Evolutionary conservation across 2,888 invertebrate species (phyloP).

Genomic region (Palloptera scutellata): DNA sequence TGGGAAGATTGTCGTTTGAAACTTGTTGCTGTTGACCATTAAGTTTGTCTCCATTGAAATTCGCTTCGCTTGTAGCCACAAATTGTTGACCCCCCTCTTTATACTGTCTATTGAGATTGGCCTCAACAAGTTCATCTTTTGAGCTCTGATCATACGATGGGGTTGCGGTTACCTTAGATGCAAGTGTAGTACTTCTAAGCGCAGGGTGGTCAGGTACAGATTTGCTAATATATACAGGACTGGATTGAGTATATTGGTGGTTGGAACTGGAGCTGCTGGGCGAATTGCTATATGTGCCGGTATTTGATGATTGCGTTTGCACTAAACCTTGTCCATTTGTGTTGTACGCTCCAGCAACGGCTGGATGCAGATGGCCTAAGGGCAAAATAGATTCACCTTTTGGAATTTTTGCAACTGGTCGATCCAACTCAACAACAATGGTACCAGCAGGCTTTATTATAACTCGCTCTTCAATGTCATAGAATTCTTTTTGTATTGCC

Average conservation of each 20-base stretch:
- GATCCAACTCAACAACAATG: constrained; percentile 69
- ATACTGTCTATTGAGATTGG: constrained; percentile 42
- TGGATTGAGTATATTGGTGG: constrained; percentile 36
- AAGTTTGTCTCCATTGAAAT: constrained; percentile 36
- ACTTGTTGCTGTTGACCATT: constrained; percentile 42
- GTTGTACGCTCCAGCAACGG: constrained; percentile 54
- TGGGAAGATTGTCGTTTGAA: constrained; percentile 45
- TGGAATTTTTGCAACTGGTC: constrained; percentile 68
- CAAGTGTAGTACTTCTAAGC: constrained; percentile 31
- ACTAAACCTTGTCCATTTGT: constrained; percentile 38
- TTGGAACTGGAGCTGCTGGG: constrained; percentile 22
- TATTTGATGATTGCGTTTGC: constrained; percentile 35
- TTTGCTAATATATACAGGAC: constrained; percentile 20
- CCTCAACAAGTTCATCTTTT: constrained; percentile 49
- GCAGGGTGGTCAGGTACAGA: constrained; percentile 18
- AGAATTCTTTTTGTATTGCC: constrained; percentile 71
- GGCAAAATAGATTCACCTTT: constrained; percentile 61
- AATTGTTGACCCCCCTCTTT: constrained; percentile 32
- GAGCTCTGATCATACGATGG: constrained; percentile 49
- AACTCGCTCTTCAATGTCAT: constrained; percentile 71
- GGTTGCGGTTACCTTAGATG: constrained; percentile 44
- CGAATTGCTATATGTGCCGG: constrained; percentile 17
- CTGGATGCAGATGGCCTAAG: constrained; percentile 56
- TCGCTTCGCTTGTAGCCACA: constrained; percentile 32
- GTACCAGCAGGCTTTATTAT: constrained; percentile 70